Evolutionary conservation across 2,113 vertebrate species (phyloP).

Genomic region (Otocyon megalotis): DNA sequence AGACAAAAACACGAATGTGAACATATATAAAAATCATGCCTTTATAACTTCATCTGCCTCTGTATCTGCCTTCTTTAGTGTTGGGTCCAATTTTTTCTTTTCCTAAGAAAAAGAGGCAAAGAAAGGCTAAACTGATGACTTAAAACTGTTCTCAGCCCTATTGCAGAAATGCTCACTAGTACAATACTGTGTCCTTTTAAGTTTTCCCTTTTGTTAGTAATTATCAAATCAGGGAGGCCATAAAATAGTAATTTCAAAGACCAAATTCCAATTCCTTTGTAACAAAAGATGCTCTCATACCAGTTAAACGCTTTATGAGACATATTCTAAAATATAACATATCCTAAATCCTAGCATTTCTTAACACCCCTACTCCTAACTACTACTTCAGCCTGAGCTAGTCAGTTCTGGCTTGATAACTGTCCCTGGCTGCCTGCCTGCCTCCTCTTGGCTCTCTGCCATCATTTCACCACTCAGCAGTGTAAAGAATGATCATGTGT

Average conservation of each 20-base stretch:
- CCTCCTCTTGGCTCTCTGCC: neutral
- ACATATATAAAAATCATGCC: neutral
- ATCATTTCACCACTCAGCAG: neutral
- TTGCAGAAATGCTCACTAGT: neutral
- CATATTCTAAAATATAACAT: neutral
- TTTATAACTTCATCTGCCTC: neutral
- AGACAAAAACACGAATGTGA: neutral
- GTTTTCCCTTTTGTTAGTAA: conserved; percentile 8
- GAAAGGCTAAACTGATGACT: neutral
- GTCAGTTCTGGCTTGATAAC: neutral
- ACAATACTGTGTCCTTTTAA: neutral
- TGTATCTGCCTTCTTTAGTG: neutral
- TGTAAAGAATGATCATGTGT: neutral
- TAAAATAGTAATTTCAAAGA: neutral
- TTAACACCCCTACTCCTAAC: neutral
- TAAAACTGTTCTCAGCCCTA: neutral
- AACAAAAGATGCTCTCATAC: neutral
- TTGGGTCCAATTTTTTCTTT: neutral
- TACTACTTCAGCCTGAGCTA: neutral
- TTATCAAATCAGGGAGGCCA: neutral
- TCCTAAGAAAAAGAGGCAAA: neutral
- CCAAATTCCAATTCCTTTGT: neutral
- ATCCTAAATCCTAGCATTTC: neutral
- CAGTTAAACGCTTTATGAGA: neutral
- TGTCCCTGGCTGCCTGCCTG: neutral